These are phyloP conservation scores for Alentia gelatinosa DNA, from an alignment of 2,888 invertebrate species.

Conservation along the genomic window DNA sequence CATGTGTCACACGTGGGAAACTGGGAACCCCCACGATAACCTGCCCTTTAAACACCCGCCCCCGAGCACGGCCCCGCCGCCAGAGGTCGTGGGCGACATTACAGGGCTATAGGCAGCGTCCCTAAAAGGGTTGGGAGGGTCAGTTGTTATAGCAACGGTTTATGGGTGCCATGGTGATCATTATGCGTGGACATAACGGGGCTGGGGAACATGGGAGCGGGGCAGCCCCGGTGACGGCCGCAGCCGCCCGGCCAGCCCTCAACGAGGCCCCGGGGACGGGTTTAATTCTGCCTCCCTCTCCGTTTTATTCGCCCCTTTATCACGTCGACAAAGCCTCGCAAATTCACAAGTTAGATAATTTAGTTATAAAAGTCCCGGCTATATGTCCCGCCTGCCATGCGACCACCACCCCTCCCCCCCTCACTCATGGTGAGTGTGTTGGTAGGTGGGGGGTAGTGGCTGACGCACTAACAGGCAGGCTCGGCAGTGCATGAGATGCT, in stretches of 20 bases:
- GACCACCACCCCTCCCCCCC: too few relatives aligned
- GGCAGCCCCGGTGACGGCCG: background rate
- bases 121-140: constrained; percentile 21
- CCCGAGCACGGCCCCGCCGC: background rate
- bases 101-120: background rate
- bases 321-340: background rate
- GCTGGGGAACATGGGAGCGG: background rate
- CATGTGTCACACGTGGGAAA: too few relatives aligned
- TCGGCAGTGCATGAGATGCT: background rate
- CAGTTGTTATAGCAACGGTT: constrained; percentile 16
- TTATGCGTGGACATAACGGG: background rate
- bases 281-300: background rate
- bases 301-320: background rate
- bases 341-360: background rate
- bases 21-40: too few relatives aligned
- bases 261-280: background rate
- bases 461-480: too few relatives aligned
- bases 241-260: background rate
- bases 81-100: background rate
- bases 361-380: background rate
- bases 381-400: background rate
- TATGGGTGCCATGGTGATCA: constrained; percentile 10
- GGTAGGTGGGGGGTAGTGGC: too few relatives aligned
- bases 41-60: background rate
- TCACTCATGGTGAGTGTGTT: too few relatives aligned